Percentiles rank a stretch among this genome's conserved stretches.
phyloP scores from a whole-genome alignment of 30 jellyfish, hydroid and myxozoan species.

The Catostylus mosaicus region DNA sequence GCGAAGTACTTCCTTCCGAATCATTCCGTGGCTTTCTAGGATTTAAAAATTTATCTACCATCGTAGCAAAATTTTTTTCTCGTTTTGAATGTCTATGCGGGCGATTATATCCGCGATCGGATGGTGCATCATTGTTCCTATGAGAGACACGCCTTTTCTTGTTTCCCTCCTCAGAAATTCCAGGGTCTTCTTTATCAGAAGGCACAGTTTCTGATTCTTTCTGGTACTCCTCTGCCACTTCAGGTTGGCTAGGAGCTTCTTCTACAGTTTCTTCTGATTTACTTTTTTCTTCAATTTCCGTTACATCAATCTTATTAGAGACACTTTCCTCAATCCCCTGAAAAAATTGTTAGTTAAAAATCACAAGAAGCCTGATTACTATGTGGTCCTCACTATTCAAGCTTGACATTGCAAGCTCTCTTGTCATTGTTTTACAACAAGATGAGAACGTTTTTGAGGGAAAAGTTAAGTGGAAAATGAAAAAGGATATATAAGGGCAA shows the following conservation, averaged over 20 bases:
- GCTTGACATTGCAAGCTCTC: too few relatives aligned
- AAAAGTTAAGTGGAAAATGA: too few relatives aligned
- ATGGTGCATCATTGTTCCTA: slow-evolving; percentile 9
- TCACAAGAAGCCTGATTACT: too few relatives aligned
- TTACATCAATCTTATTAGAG: background rate
- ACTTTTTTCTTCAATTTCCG: background rate
- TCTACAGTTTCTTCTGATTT: background rate
- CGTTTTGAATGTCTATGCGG: slow-evolving; percentile 40
- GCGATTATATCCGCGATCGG: slow-evolving; percentile 45
- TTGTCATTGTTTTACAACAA: too few relatives aligned
- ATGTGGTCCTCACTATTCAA: too few relatives aligned
- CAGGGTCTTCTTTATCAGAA: background rate
- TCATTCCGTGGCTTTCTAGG: slow-evolving; percentile 53
- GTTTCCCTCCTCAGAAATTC: slow-evolving; percentile 8
- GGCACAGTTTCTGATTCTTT: background rate
- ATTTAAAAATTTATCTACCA: slow-evolving; percentile 26
- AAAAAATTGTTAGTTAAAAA: too few relatives aligned
- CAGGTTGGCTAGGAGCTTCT: background rate
- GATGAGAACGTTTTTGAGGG: too few relatives aligned
- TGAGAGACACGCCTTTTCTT: slow-evolving; percentile 33
- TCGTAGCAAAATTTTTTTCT: slow-evolving; percentile 49
- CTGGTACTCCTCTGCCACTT: background rate
- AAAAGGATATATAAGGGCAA: too few relatives aligned
- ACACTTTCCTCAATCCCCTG: background rate
- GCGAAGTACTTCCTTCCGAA: slow-evolving; percentile 52